Base-by-base conservation (phyloP, 2,113 vertebrate species). In the Chaetodon auriga region DNA sequence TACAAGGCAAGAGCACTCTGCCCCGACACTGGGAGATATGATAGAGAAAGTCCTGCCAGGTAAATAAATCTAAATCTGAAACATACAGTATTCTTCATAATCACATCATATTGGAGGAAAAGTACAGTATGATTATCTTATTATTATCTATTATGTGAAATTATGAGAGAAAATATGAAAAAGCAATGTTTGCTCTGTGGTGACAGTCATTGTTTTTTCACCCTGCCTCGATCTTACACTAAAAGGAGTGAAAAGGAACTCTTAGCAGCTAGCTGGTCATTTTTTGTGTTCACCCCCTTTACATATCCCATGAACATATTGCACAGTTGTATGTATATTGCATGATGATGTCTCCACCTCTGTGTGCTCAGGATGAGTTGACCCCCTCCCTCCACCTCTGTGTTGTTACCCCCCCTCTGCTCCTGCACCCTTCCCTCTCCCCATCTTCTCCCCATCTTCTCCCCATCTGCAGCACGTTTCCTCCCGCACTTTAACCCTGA, bases 1-100 rank as follows among this genome's bases (percentile, higher is more conserved):
- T 95, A 97, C 96, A 79, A 98, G 98, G 92, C 98, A 99, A 72
- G 98, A 99, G 88, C 97, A 98, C 92, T 99, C 98, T 94, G 98
- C 98, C 92, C 98, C 98, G 86, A 96, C 96, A 87, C 97, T 99
- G 85, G 95, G 95, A 89, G 93, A 95, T 91, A 95, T 96, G 96
- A 93, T 96, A 85, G 95, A 96, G 84, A 95, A 95, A 90, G 93
- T 95, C 91, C 91, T 96, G 75, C 94, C 95, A 95, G 95, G 96
- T 96, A 94, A 95, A 90, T 87, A 85, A 90, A 88, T 53, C 73
- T 78, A 78, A 77, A 84, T 85, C 76, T 87, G 62, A 89, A 85
- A 87, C 65, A 43, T 53, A 6, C 21, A 49, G 41, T 82, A 35
- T 83, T 86, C 74, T 79, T 78, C 72, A 89, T 75, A 77, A 80